These are phyloP conservation scores for Drosophila buzzatii DNA, from an alignment of 2,888 invertebrate species.

Conservation along the genomic window DNA sequence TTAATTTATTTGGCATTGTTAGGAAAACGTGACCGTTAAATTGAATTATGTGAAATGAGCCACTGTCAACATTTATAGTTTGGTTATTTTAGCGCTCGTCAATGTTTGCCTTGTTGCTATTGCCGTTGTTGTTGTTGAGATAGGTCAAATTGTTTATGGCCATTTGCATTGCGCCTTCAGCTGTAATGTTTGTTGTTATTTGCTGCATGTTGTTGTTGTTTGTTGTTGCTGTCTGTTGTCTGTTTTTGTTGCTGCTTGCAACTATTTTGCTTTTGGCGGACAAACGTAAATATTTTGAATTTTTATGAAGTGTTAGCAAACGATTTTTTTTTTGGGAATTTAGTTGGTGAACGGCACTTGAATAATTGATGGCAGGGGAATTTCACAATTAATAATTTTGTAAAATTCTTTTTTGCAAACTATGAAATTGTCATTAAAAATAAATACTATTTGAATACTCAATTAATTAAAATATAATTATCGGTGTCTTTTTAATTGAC, in stretches of 20 bases:
- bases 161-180: constrained; percentile 47
- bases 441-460: background rate
- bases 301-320: constrained; percentile 45
- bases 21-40: constrained; percentile 70
- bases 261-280: constrained; percentile 34
- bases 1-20: constrained; percentile 42
- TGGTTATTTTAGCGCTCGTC: constrained; percentile 21
- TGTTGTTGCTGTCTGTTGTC: background rate
- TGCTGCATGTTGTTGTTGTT: constrained; percentile 18
- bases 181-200: constrained; percentile 19
- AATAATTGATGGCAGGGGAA: constrained; percentile 5
- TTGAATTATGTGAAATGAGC: constrained; percentile 55
- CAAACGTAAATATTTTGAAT: constrained; percentile 49
- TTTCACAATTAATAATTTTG: constrained; percentile 26
- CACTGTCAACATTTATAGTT: constrained; percentile 36
- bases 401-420: background rate
- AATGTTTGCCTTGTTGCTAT: constrained; percentile 14
- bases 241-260: constrained; percentile 18
- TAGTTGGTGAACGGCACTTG: constrained; percentile 15
- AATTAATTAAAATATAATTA: background rate
- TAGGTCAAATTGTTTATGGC: constrained; percentile 64
- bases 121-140: constrained; percentile 39
- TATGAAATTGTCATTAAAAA: background rate
- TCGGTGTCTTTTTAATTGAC: background rate
- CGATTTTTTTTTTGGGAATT: constrained; percentile 20